Conservation (phyloP, 37 sponge, comb jelly and placozoan species). For the Hormiphora californensis region DNA sequence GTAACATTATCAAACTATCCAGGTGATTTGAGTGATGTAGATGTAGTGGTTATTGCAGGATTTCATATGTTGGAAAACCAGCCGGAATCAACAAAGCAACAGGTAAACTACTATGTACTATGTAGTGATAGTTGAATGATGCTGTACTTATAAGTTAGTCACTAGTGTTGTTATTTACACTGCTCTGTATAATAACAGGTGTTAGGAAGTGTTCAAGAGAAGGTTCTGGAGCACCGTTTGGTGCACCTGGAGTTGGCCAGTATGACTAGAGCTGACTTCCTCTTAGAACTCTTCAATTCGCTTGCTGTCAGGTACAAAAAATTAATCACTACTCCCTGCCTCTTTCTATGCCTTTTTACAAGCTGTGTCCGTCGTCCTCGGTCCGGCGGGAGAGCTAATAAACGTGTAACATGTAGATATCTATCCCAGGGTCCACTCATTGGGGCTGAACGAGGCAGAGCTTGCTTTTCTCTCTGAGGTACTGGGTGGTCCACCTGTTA, state of each 20-base stretch:
- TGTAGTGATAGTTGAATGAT: too few species aligned
- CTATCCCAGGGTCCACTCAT: slow-evolving; percentile 64
- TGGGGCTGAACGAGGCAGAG: slow-evolving; percentile 93
- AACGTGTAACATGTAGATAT: too few species aligned
- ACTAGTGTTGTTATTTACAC: too few species aligned
- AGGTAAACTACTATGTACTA: not conserved
- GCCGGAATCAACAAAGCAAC: slow-evolving; percentile 22
- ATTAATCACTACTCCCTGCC: not conserved
- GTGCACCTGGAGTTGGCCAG: slow-evolving; percentile 88
- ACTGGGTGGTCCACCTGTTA: slow-evolving; percentile 42
- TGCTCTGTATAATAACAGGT: not conserved
- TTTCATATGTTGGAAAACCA: slow-evolving; percentile 72
- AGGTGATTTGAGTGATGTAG: slow-evolving; percentile 6
- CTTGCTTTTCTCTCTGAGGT: slow-evolving; percentile 60
- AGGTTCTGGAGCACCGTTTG: slow-evolving; percentile 26
- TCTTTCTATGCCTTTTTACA: too few species aligned
- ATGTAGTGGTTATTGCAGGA: slow-evolving; percentile 74
- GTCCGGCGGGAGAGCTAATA: too few species aligned
- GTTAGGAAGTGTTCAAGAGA: slow-evolving; percentile 18
- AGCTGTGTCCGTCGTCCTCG: too few species aligned
- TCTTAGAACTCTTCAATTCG: slow-evolving; percentile 52
- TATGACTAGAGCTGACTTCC: slow-evolving; percentile 62
- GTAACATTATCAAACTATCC: not conserved
- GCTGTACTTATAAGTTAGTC: too few species aligned
- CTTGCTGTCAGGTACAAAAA: not conserved